Evolutionary conservation across 2,797 vertebrate genomes (phyloP).

Genomic region (Pipistrellus pipistrellus): DNA sequence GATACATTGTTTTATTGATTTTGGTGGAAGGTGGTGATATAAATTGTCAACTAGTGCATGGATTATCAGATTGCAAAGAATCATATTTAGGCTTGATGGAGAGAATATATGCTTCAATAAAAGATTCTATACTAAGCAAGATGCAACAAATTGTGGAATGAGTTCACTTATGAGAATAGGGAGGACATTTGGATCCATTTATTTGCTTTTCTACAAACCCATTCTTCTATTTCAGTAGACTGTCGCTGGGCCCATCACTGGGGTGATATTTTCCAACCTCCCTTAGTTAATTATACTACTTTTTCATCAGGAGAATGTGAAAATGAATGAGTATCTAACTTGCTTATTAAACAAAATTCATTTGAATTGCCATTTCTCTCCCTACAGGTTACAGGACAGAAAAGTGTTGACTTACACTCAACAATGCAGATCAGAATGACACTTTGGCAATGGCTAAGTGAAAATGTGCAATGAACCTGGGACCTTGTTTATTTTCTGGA

Average conservation of each 20-base stretch:
- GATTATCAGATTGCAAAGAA: background rate
- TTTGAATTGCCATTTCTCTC: conserved; percentile 14
- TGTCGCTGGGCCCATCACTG: background rate
- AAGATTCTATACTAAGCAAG: background rate
- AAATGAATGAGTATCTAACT: conserved; percentile 13
- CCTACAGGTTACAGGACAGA: background rate
- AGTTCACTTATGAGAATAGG: background rate
- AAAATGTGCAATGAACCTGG: background rate
- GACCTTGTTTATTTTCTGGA: background rate
- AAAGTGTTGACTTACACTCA: background rate
- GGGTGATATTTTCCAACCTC: background rate
- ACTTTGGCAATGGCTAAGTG: background rate
- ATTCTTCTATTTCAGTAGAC: background rate
- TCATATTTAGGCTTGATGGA: background rate
- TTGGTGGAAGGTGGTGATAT: background rate
- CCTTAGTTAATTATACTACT: conserved; percentile 3
- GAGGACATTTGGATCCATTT: background rate
- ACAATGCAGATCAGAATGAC: background rate
- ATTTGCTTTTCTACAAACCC: background rate
- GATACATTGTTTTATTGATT: background rate
- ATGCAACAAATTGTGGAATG: background rate
- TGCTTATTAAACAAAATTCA: background rate
- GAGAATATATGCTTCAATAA: background rate
- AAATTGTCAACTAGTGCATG: background rate
- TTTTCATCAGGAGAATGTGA: background rate